Evolutionary conservation across 2,113 vertebrate species (phyloP).

Genomic region (Pseudopodoces humilis): DNA sequence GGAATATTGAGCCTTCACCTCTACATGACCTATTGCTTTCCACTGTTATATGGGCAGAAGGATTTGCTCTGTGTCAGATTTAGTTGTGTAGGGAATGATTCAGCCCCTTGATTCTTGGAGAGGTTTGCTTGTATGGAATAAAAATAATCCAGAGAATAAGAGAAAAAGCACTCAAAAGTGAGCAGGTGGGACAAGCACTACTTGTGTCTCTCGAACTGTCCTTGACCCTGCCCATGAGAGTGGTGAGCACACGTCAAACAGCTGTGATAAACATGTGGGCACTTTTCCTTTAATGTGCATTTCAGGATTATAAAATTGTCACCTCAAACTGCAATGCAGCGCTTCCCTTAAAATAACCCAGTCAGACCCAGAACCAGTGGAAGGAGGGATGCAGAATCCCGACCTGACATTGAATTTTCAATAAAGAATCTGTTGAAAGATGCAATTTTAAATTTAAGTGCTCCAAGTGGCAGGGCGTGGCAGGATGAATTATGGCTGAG

Average conservation of each 20-base stretch:
- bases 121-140: neutral
- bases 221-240: neutral
- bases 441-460: neutral
- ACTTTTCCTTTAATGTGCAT: neutral
- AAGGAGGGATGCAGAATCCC: neutral
- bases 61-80: neutral
- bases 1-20: slow-evolving; percentile 37
- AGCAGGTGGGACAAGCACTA: neutral
- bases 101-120: neutral
- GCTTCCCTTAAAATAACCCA: neutral
- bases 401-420: neutral
- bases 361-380: neutral
- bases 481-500: neutral
- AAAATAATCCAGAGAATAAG: neutral
- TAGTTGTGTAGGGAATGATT: neutral
- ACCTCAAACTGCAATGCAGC: neutral
- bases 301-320: neutral
- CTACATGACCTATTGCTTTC: neutral
- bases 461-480: neutral
- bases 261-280: neutral
- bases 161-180: neutral
- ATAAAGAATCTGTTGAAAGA: neutral
- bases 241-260: neutral
- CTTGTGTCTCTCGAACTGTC: neutral
- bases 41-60: neutral